A percentile compares a stretch with the other conserved stretches of the same genome.
These are phyloP conservation scores for Scaptomyza pallida DNA, from an alignment of 1,140 invertebrate species.

Conservation along the genomic window DNA sequence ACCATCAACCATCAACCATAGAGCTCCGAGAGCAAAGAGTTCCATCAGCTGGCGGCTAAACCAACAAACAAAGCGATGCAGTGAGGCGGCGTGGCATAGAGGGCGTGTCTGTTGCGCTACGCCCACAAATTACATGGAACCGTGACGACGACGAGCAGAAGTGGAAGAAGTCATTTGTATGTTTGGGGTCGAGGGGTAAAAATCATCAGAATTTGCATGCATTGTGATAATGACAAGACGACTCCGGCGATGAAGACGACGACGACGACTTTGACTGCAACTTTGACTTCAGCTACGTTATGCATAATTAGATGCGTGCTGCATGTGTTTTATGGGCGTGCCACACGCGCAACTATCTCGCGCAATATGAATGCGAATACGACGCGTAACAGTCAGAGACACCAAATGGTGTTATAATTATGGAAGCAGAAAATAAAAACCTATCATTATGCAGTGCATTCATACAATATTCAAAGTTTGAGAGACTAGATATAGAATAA, in stretches of 20 bases:
- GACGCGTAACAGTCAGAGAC: not conserved
- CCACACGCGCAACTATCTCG: constrained; percentile 16
- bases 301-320: constrained; percentile 77
- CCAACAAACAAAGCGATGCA: constrained; percentile 29
- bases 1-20: not conserved
- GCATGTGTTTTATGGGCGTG: constrained; percentile 63
- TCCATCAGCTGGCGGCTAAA: constrained; percentile 27
- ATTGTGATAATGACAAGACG: constrained; percentile 34
- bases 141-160: not conserved
- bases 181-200: constrained; percentile 8
- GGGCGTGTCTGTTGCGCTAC: constrained; percentile 33
- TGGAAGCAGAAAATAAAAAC: constrained; percentile 16
- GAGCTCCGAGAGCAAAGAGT: not conserved
- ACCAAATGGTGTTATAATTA: constrained; percentile 66
- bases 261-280: constrained; percentile 2
- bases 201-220: constrained; percentile 50
- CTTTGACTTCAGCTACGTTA: constrained; percentile 19
- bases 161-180: constrained; percentile 16
- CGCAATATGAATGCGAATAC: constrained; percentile 25
- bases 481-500: constrained; percentile 27
- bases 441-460: constrained; percentile 53
- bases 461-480: too few species aligned
- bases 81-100: not conserved
- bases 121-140: constrained; percentile 39
- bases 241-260: not conserved